Percentiles rank a stretch among this genome's conserved stretches.
phyloP scores from a whole-genome alignment of 2,113 vertebrate genomes.

The Ammodytes marinus region DNA sequence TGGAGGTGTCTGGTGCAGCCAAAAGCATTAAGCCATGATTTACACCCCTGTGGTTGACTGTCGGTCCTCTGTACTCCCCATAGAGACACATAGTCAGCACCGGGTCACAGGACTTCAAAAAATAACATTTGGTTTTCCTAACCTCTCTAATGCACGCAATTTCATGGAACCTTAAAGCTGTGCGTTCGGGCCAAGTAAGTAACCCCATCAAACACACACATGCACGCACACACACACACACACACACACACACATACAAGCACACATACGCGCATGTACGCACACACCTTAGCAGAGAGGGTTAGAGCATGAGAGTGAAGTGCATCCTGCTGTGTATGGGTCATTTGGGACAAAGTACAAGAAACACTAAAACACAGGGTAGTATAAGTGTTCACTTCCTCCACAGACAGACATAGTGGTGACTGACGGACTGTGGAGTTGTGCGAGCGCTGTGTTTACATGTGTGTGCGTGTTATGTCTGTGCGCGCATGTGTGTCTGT shows the following conservation, averaged over 20 bases:
- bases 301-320: conserved; percentile 42
- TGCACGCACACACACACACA: conserved; percentile 18
- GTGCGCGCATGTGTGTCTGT: too few relatives aligned
- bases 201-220: not conserved
- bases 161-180: conserved; percentile 80
- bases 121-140: conserved; percentile 86
- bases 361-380: conserved; percentile 52
- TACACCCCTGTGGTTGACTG: conserved; percentile 79
- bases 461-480: too few relatives aligned
- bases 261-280: conserved; percentile 20
- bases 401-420: conserved; percentile 45
- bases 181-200: conserved; percentile 57
- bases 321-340: conserved; percentile 54
- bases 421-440: not conserved
- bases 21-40: conserved; percentile 85
- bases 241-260: not conserved
- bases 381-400: conserved; percentile 52
- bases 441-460: too few relatives aligned
- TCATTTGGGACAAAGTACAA: conserved; percentile 69
- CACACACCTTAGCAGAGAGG: conserved; percentile 29
- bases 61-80: conserved; percentile 78
- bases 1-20: conserved; percentile 76
- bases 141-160: conserved; percentile 77
- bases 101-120: conserved; percentile 82
- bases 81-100: conserved; percentile 73